Conservation (phyloP, 2,113 vertebrate species). For the Bambusicola thoracicus region DNA sequence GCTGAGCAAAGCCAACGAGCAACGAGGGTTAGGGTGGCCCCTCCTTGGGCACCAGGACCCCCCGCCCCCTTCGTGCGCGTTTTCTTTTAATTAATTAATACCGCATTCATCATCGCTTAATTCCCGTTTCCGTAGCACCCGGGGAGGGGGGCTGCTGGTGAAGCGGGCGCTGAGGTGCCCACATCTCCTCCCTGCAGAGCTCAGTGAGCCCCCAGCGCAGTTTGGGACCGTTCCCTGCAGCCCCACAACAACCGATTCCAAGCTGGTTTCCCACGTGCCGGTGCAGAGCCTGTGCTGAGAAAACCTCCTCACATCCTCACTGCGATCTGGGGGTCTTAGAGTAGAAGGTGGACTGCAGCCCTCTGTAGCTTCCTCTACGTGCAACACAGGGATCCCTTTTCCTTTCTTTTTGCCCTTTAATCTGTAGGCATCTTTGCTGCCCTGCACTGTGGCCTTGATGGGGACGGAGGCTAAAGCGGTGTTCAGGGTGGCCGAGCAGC, state of each 20-base stretch:
- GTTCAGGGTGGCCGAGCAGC: fast-evolving
- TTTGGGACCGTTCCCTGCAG: not conserved
- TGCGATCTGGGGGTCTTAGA: fast-evolving
- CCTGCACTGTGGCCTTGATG: not conserved
- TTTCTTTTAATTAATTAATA: constrained; percentile 75
- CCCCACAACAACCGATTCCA: fast-evolving
- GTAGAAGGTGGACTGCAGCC: not conserved
- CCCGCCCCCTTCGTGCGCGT: not conserved
- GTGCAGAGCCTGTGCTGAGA: not conserved
- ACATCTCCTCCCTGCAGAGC: not conserved
- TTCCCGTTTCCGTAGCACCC: constrained; percentile 66
- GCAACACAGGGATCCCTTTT: not conserved
- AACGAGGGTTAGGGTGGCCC: not conserved
- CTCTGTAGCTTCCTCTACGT: fast-evolving
- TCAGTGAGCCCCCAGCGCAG: constrained; percentile 8
- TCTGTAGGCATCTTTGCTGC: not conserved
- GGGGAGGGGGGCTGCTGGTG: constrained; percentile 13
- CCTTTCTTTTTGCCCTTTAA: not conserved
- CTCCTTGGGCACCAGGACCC: not conserved
- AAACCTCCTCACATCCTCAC: fast-evolving
- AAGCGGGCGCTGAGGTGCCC: not conserved
- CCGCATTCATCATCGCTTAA: constrained; percentile 69
- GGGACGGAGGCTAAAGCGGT: fast-evolving
- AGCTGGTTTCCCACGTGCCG: too few species aligned
- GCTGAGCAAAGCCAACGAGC: not conserved